Evolutionary conservation across 1,140 invertebrate species (phyloP), one percentile per base, ranked within the genome.

Genomic region (Drosophila persimilis): DNA sequence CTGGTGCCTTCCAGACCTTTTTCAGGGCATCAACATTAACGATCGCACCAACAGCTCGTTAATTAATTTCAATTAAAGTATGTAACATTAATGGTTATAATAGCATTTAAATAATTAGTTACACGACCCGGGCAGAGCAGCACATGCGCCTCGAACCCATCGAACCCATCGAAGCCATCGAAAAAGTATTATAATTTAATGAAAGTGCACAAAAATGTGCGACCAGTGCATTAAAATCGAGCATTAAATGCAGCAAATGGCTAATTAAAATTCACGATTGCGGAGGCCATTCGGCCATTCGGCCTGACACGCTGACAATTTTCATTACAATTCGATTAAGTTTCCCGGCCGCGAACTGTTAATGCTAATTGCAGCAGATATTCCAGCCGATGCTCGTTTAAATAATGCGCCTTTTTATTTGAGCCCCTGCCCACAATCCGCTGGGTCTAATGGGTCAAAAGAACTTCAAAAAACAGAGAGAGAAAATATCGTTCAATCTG

Each of bases 101-200:
- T 65, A 81, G 62, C 62, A 85, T 85, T 85, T 74, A 72, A 85
- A 86, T 86, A 85, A 86, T 85, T 80, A 86, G 77, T 86, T 85
- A 81, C 73, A 81, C 65, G 71, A 44, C 45, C 57, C 62, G 51
- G 53, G 48, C 47, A 35, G 45, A 35, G 45, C 39, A 31, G 7
- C 29, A 31, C 29, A 31, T 35, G 31, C 31, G 31, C 31, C 31
- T 35, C 31, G 31, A 35, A 1, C 29, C 50, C 20, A 20, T 20
- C 31, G 13, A 41, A 13, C 15, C n/a, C 31, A 20, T 20, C 20
- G 20, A 20, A 20, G 20, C 22, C 55, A 55, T 50, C 73, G 45
- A 22, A 50, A 57, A 65, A 59, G 55, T 63, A 63, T 77, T 64
- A 62, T 74, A 71, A 74, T 80, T 55, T 64, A 67, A 86, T 74